A percentile compares a stretch with the other conserved stretches of the same genome.
These are phyloP conservation scores for Coranthus polyacanthus DNA, from an alignment of 2,797 vertebrate species.

Conservation along the genomic window DNA sequence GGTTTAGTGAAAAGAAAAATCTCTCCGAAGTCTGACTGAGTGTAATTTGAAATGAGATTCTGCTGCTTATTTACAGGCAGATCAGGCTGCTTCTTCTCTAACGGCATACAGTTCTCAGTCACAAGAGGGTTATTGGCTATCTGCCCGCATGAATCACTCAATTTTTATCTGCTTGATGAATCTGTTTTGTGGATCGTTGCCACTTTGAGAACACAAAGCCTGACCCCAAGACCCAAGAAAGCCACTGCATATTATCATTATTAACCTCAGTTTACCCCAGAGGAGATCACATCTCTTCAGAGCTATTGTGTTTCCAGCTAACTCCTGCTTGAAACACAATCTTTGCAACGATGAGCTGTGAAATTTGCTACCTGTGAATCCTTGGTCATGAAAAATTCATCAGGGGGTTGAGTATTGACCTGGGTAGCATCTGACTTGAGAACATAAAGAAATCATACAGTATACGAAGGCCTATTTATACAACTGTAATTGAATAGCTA, in stretches of 20 bases:
- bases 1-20: slow-evolving; percentile 13
- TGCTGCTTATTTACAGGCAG: background rate
- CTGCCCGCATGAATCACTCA: slow-evolving; percentile 44
- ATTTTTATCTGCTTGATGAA: slow-evolving; percentile 29
- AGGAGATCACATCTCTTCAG: slow-evolving; percentile 63
- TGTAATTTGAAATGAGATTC: background rate
- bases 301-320: slow-evolving; percentile 68
- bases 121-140: slow-evolving; percentile 22
- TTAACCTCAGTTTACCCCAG: slow-evolving; percentile 72
- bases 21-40: background rate
- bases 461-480: slow-evolving; percentile 17
- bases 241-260: slow-evolving; percentile 64
- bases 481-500: slow-evolving; percentile 4
- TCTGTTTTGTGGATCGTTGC: slow-evolving; percentile 47
- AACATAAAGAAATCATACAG: slow-evolving; percentile 36
- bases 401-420: slow-evolving; percentile 60
- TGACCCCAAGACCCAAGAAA: slow-evolving; percentile 64
- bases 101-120: slow-evolving; percentile 4
- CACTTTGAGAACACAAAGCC: slow-evolving; percentile 55
- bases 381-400: slow-evolving; percentile 79
- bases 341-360: slow-evolving; percentile 75
- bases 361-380: slow-evolving; percentile 80
- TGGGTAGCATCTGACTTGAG: slow-evolving; percentile 51
- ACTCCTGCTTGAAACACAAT: slow-evolving; percentile 75
- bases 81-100: slow-evolving; percentile 9